These are phyloP conservation scores for Drosophila nikananu DNA, from an alignment of 1,140 invertebrate genomes.

Conservation along the genomic window DNA sequence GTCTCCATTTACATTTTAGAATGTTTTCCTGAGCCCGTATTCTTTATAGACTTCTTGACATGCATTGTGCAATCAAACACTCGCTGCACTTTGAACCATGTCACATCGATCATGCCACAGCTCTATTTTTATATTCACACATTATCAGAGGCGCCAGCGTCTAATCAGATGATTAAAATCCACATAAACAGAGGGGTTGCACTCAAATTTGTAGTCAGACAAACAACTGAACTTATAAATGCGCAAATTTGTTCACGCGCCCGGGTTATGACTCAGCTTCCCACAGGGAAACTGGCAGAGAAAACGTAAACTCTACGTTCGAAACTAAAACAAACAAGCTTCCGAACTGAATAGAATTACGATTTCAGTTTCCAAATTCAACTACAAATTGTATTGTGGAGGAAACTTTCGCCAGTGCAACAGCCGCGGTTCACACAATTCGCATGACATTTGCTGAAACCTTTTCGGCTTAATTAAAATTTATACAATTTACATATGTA, in stretches of 20 bases:
- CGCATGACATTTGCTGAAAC: conserved; percentile 23
- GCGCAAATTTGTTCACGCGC: conserved; percentile 59
- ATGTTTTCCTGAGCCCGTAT: neutral
- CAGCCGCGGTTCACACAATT: conserved; percentile 33
- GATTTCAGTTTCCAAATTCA: conserved; percentile 6
- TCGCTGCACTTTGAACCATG: conserved; percentile 11
- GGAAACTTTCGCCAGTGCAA: conserved; percentile 17
- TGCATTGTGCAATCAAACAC: neutral
- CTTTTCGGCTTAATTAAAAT: conserved; percentile 59
- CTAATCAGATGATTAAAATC: conserved; percentile 43
- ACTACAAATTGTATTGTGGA: conserved; percentile 19
- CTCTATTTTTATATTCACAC: conserved; percentile 44
- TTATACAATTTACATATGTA: conserved; percentile 64
- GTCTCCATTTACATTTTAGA: neutral
- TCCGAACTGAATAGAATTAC: conserved; percentile 18
- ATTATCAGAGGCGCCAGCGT: conserved; percentile 24
- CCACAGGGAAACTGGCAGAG: neutral
- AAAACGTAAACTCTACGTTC: conserved; percentile 2
- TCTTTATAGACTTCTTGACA: neutral
- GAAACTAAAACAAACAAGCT: conserved; percentile 15
- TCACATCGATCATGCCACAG: conserved; percentile 29
- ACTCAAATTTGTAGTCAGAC: conserved; percentile 1
- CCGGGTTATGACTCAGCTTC: conserved; percentile 52
- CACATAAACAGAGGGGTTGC: conserved; percentile 24
- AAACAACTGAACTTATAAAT: conserved; percentile 38